Evolutionary conservation across 2,797 vertebrate genomes (phyloP).

Genomic region (Sitta carolinensis): DNA sequence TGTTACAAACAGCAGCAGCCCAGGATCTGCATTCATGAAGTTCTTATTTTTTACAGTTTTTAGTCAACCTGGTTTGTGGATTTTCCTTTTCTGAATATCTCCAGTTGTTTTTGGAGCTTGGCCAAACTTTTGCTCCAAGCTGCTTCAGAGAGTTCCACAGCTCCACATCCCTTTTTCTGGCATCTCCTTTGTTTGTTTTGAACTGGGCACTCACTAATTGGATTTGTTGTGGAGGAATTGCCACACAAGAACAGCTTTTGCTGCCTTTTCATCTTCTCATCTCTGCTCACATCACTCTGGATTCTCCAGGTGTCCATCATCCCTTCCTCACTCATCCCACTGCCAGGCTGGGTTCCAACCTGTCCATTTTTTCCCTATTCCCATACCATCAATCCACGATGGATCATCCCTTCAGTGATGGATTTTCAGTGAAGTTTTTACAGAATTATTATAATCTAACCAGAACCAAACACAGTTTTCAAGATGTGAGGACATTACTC

Average conservation of each 20-base stretch:
- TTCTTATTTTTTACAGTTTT: no score
- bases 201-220: background rate
- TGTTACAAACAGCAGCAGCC: no score
- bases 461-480: background rate
- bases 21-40: no score
- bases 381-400: background rate
- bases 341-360: background rate
- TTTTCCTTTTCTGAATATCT: background rate
- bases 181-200: background rate
- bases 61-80: background rate
- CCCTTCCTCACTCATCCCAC: background rate
- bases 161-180: background rate
- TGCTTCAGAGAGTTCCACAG: background rate
- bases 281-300: background rate
- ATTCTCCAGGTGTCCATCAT: background rate
- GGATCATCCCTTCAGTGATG: background rate
- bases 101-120: rapidly evolving
- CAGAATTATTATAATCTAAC: background rate
- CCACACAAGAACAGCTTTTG: rapidly evolving
- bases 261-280: background rate
- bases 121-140: rapidly evolving
- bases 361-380: background rate
- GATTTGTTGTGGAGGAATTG: background rate
- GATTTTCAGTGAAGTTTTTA: background rate
- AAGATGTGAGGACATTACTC: background rate